These are phyloP conservation scores for Scotopteryx bipunctaria DNA, from an alignment of 2,888 invertebrate genomes.

Conservation along the genomic window DNA sequence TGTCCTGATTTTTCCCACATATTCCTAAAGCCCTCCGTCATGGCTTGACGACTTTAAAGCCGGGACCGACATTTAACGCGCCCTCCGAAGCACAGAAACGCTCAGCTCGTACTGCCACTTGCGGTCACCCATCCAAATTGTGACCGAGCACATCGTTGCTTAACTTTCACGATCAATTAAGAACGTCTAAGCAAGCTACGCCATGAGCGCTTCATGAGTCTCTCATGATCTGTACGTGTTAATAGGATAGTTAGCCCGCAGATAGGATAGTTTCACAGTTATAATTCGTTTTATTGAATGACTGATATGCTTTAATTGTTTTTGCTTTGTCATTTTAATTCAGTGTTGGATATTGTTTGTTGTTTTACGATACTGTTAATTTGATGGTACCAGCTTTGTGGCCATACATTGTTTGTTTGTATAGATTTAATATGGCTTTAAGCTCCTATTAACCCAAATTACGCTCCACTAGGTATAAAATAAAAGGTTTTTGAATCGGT, in stretches of 20 bases:
- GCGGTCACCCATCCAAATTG: no score
- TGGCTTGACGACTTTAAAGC: no score
- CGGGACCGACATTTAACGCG: no score
- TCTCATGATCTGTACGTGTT: conserved; percentile 56
- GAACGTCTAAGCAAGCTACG: no score
- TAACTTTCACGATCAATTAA: no score
- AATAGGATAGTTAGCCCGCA: conserved; percentile 58
- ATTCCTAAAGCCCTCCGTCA: no score
- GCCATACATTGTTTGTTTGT: conserved; percentile 3
- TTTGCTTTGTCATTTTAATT: conserved; percentile 45
- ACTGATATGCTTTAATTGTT: conserved; percentile 58
- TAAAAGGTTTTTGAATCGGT: background rate
- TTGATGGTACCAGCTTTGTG: conserved; percentile 9
- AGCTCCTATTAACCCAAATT: background rate
- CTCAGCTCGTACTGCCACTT: no score
- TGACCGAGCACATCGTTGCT: no score
- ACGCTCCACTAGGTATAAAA: background rate
- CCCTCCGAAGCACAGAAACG: no score
- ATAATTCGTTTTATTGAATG: conserved; percentile 59
- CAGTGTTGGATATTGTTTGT: conserved; percentile 20
- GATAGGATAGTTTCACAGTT: conserved; percentile 67
- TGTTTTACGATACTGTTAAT: conserved; percentile 17
- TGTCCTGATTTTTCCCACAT: no score
- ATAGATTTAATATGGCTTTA: background rate
- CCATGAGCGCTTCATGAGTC: no score